These are phyloP conservation scores for Planiliza haematocheilus DNA, from an alignment of 2,113 vertebrate genomes.

Conservation along the genomic window DNA sequence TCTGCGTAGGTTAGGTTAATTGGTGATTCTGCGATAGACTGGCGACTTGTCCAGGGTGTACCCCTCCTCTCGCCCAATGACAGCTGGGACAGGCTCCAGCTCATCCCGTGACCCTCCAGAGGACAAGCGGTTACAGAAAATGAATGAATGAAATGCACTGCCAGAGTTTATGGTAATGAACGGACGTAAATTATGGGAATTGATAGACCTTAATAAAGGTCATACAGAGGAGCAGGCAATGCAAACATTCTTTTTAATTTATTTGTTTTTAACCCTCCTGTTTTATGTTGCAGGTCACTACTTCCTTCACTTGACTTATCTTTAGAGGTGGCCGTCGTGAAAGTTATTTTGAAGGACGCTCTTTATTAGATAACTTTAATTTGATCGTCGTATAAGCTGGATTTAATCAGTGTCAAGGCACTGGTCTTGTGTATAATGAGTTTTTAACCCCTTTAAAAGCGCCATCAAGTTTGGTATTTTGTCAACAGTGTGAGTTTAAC, in stretches of 20 bases:
- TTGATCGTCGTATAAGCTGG: background rate
- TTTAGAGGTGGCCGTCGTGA: background rate
- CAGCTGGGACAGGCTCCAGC: no score
- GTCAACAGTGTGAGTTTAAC: constrained; percentile 45
- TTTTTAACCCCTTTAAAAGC: constrained; percentile 36
- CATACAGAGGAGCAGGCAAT: constrained; percentile 15
- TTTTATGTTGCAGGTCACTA: no score
- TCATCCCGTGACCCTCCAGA: no score
- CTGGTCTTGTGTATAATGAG: constrained; percentile 5
- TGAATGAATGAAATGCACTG: constrained; percentile 16
- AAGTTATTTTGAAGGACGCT: background rate
- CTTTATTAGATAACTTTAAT: background rate
- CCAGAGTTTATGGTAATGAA: constrained; percentile 26
- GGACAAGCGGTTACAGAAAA: no score
- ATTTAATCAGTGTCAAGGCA: constrained; percentile 13
- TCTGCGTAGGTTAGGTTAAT: no score
- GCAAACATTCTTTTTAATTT: background rate
- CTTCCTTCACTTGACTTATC: background rate
- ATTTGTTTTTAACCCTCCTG: no score
- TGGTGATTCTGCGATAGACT: no score
- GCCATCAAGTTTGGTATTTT: constrained; percentile 45
- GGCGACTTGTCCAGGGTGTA: no score
- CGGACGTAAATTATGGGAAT: constrained; percentile 1
- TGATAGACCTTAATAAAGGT: constrained; percentile 12
- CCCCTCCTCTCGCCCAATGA: no score